Conservation (phyloP, 2,113 vertebrate genomes). For the Eulemur rufifrons region DNA sequence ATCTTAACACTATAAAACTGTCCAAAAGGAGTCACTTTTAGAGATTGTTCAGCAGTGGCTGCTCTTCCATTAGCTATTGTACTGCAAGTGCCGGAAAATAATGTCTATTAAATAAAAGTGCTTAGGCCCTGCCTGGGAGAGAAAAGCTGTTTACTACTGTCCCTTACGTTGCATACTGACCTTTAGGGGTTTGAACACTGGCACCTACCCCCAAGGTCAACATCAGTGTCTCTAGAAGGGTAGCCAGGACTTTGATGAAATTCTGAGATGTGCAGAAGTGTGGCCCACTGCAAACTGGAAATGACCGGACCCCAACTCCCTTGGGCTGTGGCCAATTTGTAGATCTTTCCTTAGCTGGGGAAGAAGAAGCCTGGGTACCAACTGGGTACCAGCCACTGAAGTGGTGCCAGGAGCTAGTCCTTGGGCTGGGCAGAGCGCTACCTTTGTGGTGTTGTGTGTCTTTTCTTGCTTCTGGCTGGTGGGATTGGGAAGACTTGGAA, state of each 20-base stretch:
- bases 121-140: not conserved
- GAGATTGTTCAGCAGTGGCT: not conserved
- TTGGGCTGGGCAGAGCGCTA: not conserved
- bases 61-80: not conserved
- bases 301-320: not conserved
- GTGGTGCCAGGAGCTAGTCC: not conserved
- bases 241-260: not conserved
- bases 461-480: conserved; percentile 13
- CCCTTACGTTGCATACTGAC: not conserved
- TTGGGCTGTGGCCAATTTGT: not conserved
- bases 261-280: not conserved
- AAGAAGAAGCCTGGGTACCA: not conserved
- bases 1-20: not conserved
- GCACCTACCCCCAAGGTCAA: not conserved
- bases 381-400: not conserved
- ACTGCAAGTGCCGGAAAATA: not conserved
- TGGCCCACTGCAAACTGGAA: not conserved
- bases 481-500: not conserved
- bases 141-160: not conserved
- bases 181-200: not conserved
- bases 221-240: not conserved
- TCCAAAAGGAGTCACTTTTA: not conserved
- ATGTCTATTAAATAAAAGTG: not conserved
- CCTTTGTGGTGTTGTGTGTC: not conserved
- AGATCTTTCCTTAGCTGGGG: not conserved